Base-by-base conservation (phyloP, 2,113 vertebrate genomes). In the Perca fluviatilis region DNA sequence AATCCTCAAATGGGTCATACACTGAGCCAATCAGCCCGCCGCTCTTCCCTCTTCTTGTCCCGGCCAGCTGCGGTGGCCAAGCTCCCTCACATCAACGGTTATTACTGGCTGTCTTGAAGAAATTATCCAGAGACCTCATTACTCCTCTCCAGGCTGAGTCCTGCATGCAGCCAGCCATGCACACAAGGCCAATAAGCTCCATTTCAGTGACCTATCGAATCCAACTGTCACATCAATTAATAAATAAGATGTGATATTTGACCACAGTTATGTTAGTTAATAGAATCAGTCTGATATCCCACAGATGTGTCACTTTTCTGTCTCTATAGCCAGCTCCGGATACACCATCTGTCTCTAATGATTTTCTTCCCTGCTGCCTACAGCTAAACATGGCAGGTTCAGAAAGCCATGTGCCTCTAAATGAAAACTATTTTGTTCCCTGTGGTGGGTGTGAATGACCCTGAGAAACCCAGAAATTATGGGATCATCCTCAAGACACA, bases 111-210 rank as follows among this genome's bases (percentile, higher is more conserved):
- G 86, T 75, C 68, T 74, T 73, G 79, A 77, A 80, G 86, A 86
- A 81, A 89, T 84, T 70, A 83, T 74, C 88, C 89, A 91, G 90
- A 84, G 88, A 77, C 85, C 79, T 90, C 88, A 89, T 91, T 88
- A 86, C 12, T 67, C 78, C 80, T 91, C 79, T 86, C 82, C 21
- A 15, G 65, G 61, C 75, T 27, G 56, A 82, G 36, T 86, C 76
- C 69, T 80, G 82, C 74, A 21, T 74, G 80, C 68, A 85, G 80
- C 72, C 63, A 23, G 83, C 79, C 81, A 88, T 25, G 25, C 63
- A 86, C 88, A 83, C 58, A 30, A 66, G 79, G 61, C 86, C 77
- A 65, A 64, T 12, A 82, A 68, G 74, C 79, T 66, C 27, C 8
- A 25, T 86, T 86, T 83, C 77, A 81, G 72, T 18, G 70, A 75